Evolutionary conservation across 1,140 invertebrate genomes (phyloP), one percentile per base, ranked within the genome.

Genomic region (Drosophila lini): DNA sequence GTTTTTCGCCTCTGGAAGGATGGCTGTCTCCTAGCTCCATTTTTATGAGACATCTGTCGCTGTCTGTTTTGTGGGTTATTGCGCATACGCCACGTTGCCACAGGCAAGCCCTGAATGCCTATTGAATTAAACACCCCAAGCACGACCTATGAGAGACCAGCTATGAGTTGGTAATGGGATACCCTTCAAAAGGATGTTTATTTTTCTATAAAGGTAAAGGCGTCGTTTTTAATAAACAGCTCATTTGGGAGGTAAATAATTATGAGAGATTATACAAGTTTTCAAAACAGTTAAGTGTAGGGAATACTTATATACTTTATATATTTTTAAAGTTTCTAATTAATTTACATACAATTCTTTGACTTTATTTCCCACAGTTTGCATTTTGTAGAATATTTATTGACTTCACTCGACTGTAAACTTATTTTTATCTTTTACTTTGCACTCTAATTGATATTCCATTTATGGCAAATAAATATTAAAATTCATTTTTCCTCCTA

Each of bases 51-150:
- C 55, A 59, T 67, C 73, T 75, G 38, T 42, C 25, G 47, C 47
- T 74, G 53, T 59, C 45, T 60, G 53, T 42, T 52, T 42, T 76
- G 79, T 79, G 56, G 83, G 57, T 73, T 79, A 86, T 86, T 86
- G 75, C 82, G 82, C 82, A 86, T 84, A 77, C 77, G 81, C 73
- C 64, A 68, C 62, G 74, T 71, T 85, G 78, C 32, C 64, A 32
- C 48, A 47, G 44, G 36, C 59, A 42, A 74, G 42, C 22, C 70
- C n/a, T 63, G 60, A 68, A 82, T 74, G 63, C 59, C 80, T 62
- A 86, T 86, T 86, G 83, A 86, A 86, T 86, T 86, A 86, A 82
- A 77, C 67, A 63, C 67, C 65, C 73, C 62, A 45, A 76, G 69
- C 55, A 31, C 25, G 13, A 68, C 41, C 28, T 10, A 64, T 11